Evolutionary conservation across 2,888 invertebrate species (phyloP), one percentile per base, ranked within the genome.

Genomic region (Embidobia sp.): DNA sequence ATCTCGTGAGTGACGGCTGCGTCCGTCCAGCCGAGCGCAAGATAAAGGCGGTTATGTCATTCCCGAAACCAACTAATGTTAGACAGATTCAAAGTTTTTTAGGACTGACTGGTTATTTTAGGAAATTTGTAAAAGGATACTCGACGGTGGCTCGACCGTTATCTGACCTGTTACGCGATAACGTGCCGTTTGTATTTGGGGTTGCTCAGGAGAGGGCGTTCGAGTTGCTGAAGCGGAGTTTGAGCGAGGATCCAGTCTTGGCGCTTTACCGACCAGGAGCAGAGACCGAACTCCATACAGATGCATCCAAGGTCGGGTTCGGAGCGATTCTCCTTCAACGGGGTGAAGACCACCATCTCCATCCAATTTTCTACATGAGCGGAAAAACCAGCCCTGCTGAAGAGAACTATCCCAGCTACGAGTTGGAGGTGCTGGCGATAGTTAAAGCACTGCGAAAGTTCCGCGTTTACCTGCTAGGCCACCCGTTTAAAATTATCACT

Each of bases 51-150:
- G 44, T 44, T 6, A 44, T 11, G 3, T 16, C 16, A 6, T 44
- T 44, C 10, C 26, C 26, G 1, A 8, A 11, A 26, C 44, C 26
- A 2, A 11, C 3, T 10, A 44, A 44, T 44, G 26, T 44, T 2
- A 7, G 18, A 8, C 26, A 44, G 10, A 8, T 44, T 2, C 26
- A 44, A 44, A 26, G 22, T 13, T 42, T 19, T 42, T 19, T 37
- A 19, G 42, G 42, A 8, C 19, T 42, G 18, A 42, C 42, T n/a
- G 19, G 42, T 6, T 42, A 42, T 42, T 42, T 42, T 19, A 7
- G 42, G 2, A 42, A 42, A 13, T 42, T 42, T 19, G 6, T 42
- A 19, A 8, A 42, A 5, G 10, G 10, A 2, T 42, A 42, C n/a
- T 19, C 19, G 7, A 5, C 11, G n/a, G 5, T 42, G 10, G 31